phyloP scores from a whole-genome alignment of 2,113 vertebrate genomes.

The zebrafish (Danio rerio) region DNA sequence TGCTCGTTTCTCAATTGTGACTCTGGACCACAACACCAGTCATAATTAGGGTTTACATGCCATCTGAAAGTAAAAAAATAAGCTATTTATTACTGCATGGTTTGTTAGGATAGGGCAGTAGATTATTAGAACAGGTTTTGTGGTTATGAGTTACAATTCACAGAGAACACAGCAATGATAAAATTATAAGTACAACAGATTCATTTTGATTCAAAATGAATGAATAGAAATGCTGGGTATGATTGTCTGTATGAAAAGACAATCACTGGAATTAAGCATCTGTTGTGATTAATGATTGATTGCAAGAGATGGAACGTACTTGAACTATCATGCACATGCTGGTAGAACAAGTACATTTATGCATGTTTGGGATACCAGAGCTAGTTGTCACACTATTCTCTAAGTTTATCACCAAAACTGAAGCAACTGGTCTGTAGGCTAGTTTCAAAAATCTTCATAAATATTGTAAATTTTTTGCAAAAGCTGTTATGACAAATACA shows the following conservation, averaged over 20 bases:
- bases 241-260: constrained; percentile 5
- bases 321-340: background rate
- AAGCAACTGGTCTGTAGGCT: no score
- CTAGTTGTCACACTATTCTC: background rate
- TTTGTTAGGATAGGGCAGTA: no score
- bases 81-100: no score
- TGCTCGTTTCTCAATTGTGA: background rate
- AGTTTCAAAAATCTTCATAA: no score
- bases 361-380: background rate
- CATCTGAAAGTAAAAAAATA: no score
- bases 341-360: background rate
- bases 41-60: no score
- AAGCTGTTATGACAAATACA: no score
- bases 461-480: no score
- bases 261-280: background rate
- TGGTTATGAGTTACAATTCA: background rate
- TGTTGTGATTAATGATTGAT: background rate
- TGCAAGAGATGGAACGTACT: constrained; percentile 2
- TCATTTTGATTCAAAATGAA: constrained; percentile 10
- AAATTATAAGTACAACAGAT: background rate
- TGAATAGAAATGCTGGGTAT: background rate
- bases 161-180: background rate
- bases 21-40: no score
- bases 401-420: no score
- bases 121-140: no score